Percentiles rank a stretch among this genome's conserved stretches.
Evolutionary conservation across 2,797 vertebrate genomes (phyloP).

Genomic region (Phataginus tetradactyla): DNA sequence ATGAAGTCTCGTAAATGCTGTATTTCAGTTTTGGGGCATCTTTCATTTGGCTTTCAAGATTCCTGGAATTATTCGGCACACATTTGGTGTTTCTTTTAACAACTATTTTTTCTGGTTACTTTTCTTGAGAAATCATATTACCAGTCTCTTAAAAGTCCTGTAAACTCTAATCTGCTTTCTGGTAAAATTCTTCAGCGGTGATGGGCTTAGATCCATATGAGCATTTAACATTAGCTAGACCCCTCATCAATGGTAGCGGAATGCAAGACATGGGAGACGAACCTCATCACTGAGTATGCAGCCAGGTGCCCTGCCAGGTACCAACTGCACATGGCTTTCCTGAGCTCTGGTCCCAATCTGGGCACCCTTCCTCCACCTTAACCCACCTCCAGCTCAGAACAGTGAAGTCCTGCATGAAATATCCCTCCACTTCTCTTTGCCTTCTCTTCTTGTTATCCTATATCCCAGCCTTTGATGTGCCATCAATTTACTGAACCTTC

Average conservation of each 20-base stretch:
- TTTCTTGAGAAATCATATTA: conserved; percentile 45
- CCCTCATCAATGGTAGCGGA: background rate
- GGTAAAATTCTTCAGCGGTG: background rate
- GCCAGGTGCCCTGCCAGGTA: background rate
- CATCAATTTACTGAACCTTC: background rate
- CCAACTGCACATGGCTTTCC: accelerated
- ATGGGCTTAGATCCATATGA: background rate
- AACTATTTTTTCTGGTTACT: conserved; percentile 52
- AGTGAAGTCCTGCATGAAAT: background rate
- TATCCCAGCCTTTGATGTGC: background rate
- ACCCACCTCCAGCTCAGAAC: too few species aligned
- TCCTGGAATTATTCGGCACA: conserved; percentile 61
- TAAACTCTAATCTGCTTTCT: conserved; percentile 41
- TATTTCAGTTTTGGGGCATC: conserved; percentile 48
- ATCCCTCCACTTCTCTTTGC: background rate
- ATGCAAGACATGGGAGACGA: background rate
- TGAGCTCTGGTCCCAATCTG: background rate
- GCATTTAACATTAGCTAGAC: background rate
- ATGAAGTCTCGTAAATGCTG: conserved; percentile 16
- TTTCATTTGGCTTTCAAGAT: background rate
- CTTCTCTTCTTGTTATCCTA: background rate
- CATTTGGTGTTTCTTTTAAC: conserved; percentile 53
- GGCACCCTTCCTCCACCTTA: background rate
- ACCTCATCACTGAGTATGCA: too few species aligned
- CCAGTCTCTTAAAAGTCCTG: background rate